Evolutionary conservation across 2,888 invertebrate species (phyloP).

Genomic region (Gymnocheta viridis): DNA sequence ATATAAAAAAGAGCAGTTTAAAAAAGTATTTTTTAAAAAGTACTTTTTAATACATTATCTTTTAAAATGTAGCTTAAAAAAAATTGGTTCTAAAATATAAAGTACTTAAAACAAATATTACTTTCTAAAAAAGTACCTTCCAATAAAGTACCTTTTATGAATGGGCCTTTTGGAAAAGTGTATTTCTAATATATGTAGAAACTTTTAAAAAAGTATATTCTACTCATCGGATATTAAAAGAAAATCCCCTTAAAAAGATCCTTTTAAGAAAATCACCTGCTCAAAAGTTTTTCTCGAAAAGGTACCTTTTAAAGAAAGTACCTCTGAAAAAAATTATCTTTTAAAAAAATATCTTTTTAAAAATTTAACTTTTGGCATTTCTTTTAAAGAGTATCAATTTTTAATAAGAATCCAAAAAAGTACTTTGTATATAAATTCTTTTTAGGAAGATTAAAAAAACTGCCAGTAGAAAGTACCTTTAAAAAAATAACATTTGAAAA

Average conservation of each 20-base stretch:
- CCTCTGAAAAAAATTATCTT: not conserved
- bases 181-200: too few relatives aligned
- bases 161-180: too few relatives aligned
- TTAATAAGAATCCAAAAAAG: not conserved
- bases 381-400: not conserved
- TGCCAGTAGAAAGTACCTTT: not conserved
- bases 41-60: too few relatives aligned
- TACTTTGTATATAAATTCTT: not conserved
- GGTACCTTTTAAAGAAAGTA: not conserved
- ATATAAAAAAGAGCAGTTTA: too few relatives aligned
- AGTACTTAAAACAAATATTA: too few relatives aligned
- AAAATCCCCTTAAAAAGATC: not conserved
- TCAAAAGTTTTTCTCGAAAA: not conserved
- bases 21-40: too few relatives aligned
- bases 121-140: too few relatives aligned
- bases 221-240: not conserved
- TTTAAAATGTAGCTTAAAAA: too few relatives aligned
- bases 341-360: not conserved
- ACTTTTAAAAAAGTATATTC: not conserved
- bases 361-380: too few relatives aligned
- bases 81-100: too few relatives aligned
- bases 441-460: not conserved
- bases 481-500: too few relatives aligned
- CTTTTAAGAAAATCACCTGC: not conserved
- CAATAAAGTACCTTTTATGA: too few relatives aligned